Evolutionary conservation across 2,113 vertebrate genomes (phyloP).

Genomic region (Nestor notabilis): DNA sequence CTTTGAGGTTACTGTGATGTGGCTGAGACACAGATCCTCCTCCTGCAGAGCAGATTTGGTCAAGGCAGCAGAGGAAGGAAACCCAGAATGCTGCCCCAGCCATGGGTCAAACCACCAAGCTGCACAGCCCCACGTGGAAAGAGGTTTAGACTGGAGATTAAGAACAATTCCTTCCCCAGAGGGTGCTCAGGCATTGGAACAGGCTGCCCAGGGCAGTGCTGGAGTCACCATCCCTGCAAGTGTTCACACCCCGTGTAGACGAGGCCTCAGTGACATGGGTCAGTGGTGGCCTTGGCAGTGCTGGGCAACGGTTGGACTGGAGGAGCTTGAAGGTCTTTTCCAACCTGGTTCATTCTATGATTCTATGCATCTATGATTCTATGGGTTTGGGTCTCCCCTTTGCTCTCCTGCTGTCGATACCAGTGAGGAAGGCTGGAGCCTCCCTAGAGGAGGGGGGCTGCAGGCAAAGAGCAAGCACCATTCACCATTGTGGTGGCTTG

Average conservation of each 20-base stretch:
- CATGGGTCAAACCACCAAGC: accelerated
- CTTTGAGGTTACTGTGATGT: neutral
- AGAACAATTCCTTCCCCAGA: neutral
- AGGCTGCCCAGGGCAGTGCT: neutral
- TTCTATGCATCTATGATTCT: neutral
- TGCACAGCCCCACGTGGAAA: accelerated
- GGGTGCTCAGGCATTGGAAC: neutral
- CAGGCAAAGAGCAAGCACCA: neutral
- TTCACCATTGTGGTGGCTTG: neutral
- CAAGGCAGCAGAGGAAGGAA: neutral
- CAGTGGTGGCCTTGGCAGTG: neutral
- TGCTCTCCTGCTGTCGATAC: neutral
- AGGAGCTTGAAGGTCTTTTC: neutral
- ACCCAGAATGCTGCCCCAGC: neutral
- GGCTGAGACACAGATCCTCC: accelerated
- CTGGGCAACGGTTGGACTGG: neutral
- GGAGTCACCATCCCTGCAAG: neutral
- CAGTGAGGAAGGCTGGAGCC: accelerated
- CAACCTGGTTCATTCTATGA: neutral
- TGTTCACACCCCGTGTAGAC: neutral
- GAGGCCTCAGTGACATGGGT: neutral
- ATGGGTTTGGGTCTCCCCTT: neutral
- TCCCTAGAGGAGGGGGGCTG: neutral
- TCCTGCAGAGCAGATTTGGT: neutral
- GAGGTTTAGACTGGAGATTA: neutral